These are phyloP conservation scores for Streptopelia turtur DNA, from an alignment of 2,797 vertebrate species.

Conservation along the genomic window DNA sequence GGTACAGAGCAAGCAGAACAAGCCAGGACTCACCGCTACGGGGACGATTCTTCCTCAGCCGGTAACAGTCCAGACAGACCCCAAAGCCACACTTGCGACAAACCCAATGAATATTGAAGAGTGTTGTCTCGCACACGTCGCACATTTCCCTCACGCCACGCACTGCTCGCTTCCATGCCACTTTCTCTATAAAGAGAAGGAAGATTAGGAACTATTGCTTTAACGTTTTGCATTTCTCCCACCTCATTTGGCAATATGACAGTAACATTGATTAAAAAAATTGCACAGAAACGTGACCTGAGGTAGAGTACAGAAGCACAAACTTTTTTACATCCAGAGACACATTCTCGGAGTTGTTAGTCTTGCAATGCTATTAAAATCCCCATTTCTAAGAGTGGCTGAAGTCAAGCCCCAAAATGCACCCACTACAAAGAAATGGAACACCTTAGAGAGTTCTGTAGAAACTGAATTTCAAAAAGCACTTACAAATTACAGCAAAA, in stretches of 20 bases:
- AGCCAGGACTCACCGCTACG: conserved; percentile 85
- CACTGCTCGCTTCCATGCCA: conserved; percentile 98
- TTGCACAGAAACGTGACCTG: background rate
- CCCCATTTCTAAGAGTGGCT: background rate
- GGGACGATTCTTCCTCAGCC: conserved; percentile 91
- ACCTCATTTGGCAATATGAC: background rate
- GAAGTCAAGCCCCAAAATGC: background rate
- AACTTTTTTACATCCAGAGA: background rate
- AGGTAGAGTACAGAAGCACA: background rate
- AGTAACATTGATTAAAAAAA: background rate
- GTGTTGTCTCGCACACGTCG: conserved; percentile 97
- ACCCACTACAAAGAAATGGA: background rate
- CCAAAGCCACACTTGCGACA: conserved; percentile 99
- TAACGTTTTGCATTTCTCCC: background rate
- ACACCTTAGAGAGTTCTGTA: background rate
- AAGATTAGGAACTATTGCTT: background rate
- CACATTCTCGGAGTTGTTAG: background rate
- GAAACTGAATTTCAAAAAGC: background rate
- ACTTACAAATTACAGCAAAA: background rate
- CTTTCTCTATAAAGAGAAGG: conserved; percentile 87
- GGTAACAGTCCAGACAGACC: conserved; percentile 97
- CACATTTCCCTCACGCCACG: conserved; percentile 98
- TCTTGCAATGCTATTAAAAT: background rate
- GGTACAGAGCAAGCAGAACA: background rate
- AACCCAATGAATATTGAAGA: conserved; percentile 99